Base-by-base conservation (phyloP, 2,888 invertebrate species). In the Mylabris sibirica region DNA sequence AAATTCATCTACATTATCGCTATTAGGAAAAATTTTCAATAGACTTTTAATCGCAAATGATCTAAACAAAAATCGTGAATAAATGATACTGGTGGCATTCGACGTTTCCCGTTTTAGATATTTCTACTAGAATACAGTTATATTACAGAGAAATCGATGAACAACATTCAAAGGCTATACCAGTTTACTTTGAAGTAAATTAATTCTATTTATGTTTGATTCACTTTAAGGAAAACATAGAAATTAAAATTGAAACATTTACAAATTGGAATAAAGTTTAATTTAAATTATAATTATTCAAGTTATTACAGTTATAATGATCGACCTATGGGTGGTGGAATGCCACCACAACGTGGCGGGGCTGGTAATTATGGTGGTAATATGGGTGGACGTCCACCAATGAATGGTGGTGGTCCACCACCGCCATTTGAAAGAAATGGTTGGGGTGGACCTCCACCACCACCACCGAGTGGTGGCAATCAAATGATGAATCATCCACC, bases 361-460 rank as follows among this genome's bases (percentile, higher is more conserved):
- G 71, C 76, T 35, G 69, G 73, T 59, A 71, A 74, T 35, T 71
- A 67, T 64, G 68, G 72, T 26, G 67, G 68, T 17, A 78, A 78
- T 66, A 79, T 77, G 73, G 78, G 80, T 67, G 78, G 79, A 59
- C 76, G 75, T 53, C 77, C 77, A 65, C 74, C 74, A 60, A 73
- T 75, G 53, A 68, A 70, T 69, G 75, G 76, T 8, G 75, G 76
- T 8, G 74, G 75, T 17, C 72, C 73, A 24, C 69, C 53, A 12
- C 22, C 72, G 14, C 75, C 78, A 3, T 83, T 78, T 73, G 82
- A 81, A 69, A 77, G 83, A 63, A 82, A 82, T 69, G 80, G 79
- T 30, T 82, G 83, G 81, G 77, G 77, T 30, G 69, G 72, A 12
- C 69, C 26, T n/a, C 65, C 68, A 68, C 66, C 62, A 67, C 67